These are phyloP conservation scores for Aphis craccivora DNA, from an alignment of 1,140 invertebrate genomes.

Conservation along the genomic window DNA sequence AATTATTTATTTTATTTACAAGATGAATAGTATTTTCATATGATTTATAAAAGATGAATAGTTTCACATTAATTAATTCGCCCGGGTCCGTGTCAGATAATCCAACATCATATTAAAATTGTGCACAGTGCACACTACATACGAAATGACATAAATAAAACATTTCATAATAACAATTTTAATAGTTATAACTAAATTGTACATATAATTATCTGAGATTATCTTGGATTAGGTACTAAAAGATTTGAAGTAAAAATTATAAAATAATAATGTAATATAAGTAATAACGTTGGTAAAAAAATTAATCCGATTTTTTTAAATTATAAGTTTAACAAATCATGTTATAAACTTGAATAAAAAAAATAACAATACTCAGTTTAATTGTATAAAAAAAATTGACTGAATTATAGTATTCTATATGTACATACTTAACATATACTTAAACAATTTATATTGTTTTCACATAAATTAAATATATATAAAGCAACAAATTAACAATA, in stretches of 20 bases:
- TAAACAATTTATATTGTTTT: background rate
- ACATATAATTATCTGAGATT: background rate
- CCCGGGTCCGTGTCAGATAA: background rate
- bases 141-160: background rate
- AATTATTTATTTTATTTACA: constrained; percentile 21
- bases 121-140: background rate
- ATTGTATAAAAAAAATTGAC: background rate
- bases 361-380: background rate
- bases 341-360: background rate
- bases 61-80: background rate
- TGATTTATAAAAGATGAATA: background rate
- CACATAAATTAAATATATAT: background rate
- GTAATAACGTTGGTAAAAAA: background rate
- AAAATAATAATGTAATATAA: constrained; percentile 2
- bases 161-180: background rate
- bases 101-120: background rate
- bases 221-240: background rate
- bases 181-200: background rate
- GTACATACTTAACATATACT: background rate
- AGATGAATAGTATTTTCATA: background rate
- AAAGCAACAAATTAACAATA: background rate
- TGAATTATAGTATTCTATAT: background rate
- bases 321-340: background rate
- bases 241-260: background rate
- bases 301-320: background rate